Conservation (phyloP, 2,797 vertebrate genomes). For the Bothrops alternatus region DNA sequence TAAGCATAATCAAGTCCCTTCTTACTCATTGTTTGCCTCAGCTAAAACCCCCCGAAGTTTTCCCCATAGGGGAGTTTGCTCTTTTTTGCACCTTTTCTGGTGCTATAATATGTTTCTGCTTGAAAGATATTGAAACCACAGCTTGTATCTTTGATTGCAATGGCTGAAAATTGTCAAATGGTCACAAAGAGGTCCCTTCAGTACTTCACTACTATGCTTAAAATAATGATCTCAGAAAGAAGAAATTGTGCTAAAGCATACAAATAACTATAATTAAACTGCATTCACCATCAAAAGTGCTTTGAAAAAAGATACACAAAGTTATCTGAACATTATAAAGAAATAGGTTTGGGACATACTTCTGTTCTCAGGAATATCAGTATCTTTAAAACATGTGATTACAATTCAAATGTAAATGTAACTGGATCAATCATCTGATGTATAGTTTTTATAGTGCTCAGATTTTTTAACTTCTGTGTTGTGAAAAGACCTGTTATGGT, state of each 20-base stretch:
- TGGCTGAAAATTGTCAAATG: neutral
- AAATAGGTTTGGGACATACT: neutral
- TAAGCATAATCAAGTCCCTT: neutral
- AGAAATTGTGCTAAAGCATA: neutral
- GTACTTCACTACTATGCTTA: neutral
- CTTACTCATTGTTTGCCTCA: neutral
- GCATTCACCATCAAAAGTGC: neutral
- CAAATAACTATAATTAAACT: slow-evolving; percentile 3
- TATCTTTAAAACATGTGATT: slow-evolving; percentile 2
- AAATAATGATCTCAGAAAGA: neutral
- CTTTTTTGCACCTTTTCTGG: neutral
- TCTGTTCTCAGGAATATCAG: neutral
- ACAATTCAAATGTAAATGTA: neutral
- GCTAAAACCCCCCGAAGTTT: neutral
- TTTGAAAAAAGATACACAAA: neutral
- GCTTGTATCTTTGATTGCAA: neutral
- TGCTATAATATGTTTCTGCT: neutral
- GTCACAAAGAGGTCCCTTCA: neutral
- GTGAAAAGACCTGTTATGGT: neutral
- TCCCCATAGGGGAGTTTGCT: neutral
- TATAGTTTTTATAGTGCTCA: neutral
- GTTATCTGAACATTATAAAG: neutral
- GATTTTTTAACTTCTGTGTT: neutral
- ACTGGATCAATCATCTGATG: neutral
- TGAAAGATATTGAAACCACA: neutral